These are phyloP conservation scores for Pomacea canaliculata DNA, from an alignment of 2,888 invertebrate species.

Conservation along the genomic window DNA sequence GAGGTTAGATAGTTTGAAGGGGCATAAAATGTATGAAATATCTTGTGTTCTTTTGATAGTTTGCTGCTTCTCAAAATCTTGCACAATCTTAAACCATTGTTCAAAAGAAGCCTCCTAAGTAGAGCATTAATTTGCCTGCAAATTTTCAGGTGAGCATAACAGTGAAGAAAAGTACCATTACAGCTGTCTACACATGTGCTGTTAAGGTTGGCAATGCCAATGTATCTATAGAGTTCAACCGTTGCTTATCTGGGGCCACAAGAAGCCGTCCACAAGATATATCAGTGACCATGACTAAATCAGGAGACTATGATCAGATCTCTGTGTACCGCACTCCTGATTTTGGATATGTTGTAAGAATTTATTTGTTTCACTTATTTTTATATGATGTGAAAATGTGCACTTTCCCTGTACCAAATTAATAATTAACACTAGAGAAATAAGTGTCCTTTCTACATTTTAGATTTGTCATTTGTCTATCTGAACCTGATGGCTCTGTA, in stretches of 20 bases:
- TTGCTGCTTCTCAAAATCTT: no score
- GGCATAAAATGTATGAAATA: no score
- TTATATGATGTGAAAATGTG: neutral
- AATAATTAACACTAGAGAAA: neutral
- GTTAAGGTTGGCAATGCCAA: conserved; percentile 22
- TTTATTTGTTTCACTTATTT: neutral
- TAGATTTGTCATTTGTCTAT: no score
- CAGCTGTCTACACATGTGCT: conserved; percentile 30
- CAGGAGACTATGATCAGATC: neutral
- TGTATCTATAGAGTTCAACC: conserved; percentile 22
- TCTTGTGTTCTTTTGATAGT: no score
- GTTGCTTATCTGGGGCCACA: neutral
- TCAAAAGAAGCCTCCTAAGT: no score
- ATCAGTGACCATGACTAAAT: neutral
- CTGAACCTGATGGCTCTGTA: no score
- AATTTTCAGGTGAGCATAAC: no score
- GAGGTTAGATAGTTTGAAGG: no score
- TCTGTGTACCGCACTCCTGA: conserved; percentile 7
- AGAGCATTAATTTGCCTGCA: no score
- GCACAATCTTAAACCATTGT: no score
- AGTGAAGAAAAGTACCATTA: neutral
- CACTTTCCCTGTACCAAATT: neutral
- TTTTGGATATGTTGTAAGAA: conserved; percentile 19
- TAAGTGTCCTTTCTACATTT: no score
- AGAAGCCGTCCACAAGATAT: neutral